phyloP scores from a whole-genome alignment of 2,888 invertebrate genomes.

The Furcula furcula region DNA sequence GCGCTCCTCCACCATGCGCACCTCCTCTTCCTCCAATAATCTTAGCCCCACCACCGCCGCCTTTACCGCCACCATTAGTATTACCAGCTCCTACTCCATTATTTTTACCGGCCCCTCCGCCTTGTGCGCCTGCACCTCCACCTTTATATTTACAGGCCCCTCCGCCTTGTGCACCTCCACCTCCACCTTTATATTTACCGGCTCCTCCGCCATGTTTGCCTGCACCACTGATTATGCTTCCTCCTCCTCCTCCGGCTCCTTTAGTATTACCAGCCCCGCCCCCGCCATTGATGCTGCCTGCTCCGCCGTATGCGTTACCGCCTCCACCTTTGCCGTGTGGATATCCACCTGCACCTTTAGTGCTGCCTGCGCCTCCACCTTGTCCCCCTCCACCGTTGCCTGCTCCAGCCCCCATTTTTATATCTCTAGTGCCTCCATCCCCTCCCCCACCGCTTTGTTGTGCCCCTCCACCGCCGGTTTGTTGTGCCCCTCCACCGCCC shows the following conservation, averaged over 20 bases:
- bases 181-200: slow-evolving; percentile 9
- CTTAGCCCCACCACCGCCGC: slow-evolving; percentile 28
- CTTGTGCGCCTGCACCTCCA: background rate
- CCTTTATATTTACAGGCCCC: slow-evolving; percentile 17
- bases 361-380: slow-evolving; percentile 13
- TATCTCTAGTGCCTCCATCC: slow-evolving; percentile 49
- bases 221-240: slow-evolving; percentile 6
- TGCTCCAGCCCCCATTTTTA: slow-evolving; percentile 43
- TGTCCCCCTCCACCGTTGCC: slow-evolving; percentile 26
- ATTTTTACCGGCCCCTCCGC: background rate
- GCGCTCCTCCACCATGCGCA: slow-evolving; percentile 28
- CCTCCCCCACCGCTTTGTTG: slow-evolving; percentile 37
- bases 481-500: slow-evolving; percentile 39
- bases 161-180: slow-evolving; percentile 13
- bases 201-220: slow-evolving; percentile 16
- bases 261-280: slow-evolving; percentile 18
- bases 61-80: slow-evolving; percentile 21
- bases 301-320: slow-evolving; percentile 13
- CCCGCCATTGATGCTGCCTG: slow-evolving; percentile 17
- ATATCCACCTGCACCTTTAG: slow-evolving; percentile 17
- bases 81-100: slow-evolving; percentile 20
- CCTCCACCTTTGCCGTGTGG: slow-evolving; percentile 7
- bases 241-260: slow-evolving; percentile 11
- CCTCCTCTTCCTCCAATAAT: slow-evolving; percentile 29
- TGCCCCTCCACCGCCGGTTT: slow-evolving; percentile 41